A percentile compares a stretch with the other conserved stretches of the same genome.
Conservation (phyloP, 2,888 invertebrate species). For the Lasioglossum oenotherae region DNA sequence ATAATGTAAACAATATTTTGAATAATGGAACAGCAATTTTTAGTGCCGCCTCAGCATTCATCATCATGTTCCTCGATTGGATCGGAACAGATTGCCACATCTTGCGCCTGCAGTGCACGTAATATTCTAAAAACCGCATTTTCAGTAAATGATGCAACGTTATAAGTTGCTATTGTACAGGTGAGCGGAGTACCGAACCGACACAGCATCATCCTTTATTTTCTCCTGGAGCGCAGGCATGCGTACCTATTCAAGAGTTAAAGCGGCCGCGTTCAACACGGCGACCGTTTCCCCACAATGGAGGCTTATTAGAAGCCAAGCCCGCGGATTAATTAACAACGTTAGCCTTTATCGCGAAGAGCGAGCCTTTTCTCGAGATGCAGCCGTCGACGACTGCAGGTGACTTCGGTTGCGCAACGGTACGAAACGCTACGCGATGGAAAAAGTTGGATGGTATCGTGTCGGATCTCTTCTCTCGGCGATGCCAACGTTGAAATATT, state of each 20-base stretch:
- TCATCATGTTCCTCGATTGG: no score
- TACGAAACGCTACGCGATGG: constrained; percentile 19
- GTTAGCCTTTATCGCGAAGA: constrained; percentile 24
- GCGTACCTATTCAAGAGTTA: background rate
- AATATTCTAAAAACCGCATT: background rate
- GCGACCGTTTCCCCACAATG: background rate
- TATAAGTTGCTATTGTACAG: background rate
- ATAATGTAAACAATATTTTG: no score
- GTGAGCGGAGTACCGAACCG: background rate
- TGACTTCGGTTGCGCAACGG: constrained; percentile 40
- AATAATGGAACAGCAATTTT: no score
- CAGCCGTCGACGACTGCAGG: background rate
- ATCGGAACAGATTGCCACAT: no score
- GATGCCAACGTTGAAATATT: constrained; percentile 51
- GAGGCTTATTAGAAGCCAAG: constrained; percentile 14
- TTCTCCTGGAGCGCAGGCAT: background rate
- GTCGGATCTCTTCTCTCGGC: constrained; percentile 4
- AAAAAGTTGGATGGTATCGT: constrained; percentile 39
- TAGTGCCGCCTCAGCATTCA: no score
- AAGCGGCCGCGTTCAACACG: background rate
- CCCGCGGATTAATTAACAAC: constrained; percentile 33
- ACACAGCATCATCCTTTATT: background rate
- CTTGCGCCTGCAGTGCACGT: no score
- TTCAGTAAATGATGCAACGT: background rate
- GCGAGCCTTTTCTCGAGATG: constrained; percentile 25